phyloP scores from a whole-genome alignment of 2,888 invertebrate genomes.

The Syrista parreyssii region DNA sequence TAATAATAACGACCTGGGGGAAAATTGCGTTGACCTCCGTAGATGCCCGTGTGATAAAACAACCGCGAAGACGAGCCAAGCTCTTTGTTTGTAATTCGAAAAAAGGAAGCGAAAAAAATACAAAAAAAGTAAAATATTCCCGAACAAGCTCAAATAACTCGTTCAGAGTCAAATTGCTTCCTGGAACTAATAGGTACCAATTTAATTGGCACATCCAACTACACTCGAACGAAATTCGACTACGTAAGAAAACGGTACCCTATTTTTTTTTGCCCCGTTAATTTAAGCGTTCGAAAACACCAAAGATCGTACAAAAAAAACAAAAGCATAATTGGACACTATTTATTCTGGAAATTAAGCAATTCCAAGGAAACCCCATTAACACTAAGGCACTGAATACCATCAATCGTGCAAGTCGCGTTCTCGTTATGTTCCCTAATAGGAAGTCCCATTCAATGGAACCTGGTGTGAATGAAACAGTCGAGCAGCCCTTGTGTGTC shows the following conservation, averaged over 20 bases:
- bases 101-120: neutral
- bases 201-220: neutral
- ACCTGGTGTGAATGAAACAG: neutral
- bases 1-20: conserved; percentile 33
- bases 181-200: neutral
- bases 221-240: neutral
- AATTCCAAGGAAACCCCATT: neutral
- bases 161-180: neutral
- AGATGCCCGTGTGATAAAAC: conserved; percentile 2
- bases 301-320: neutral
- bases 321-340: neutral
- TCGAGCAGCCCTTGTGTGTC: neutral
- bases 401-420: neutral
- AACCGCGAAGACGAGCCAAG: neutral
- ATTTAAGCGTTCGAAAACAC: neutral
- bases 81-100: neutral
- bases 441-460: neutral
- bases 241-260: neutral
- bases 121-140: neutral
- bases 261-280: neutral
- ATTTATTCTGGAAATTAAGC: neutral
- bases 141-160: neutral
- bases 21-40: conserved; percentile 44
- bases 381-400: neutral
- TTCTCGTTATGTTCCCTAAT: neutral